Evolutionary conservation across 2,797 vertebrate species (phyloP), one percentile per base, ranked within the genome.

Genomic region (Ciconia nigra): DNA sequence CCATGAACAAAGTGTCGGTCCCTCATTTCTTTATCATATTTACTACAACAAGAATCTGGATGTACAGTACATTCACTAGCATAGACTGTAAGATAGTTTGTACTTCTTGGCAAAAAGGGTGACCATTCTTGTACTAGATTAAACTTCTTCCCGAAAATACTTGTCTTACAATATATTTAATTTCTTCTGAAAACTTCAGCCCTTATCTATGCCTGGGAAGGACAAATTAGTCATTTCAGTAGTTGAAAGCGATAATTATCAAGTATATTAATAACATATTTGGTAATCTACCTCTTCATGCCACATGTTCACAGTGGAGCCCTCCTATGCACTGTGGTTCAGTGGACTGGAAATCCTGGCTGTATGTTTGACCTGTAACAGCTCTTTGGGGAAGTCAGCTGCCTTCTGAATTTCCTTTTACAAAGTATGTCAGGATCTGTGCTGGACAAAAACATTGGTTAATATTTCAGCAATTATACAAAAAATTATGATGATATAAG

Each of bases 251-350:
- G 89, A 82, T 93, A 93, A 93, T 92, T 87, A 66, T 22, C 63
- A 95, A 93, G 77, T 88, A 83, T 71, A 88, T 90, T 94, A 94
- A 88, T 94, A 95, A 84, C 25, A 90, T 78, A 89, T 79, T 94
- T 89, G 35, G 66, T 73, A 66, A 80, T 66, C 18, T 80, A 67
- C 57, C 61, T 70, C 46, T 86, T 54, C 15, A 9, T 82, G 85
- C 31, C 89, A 42, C 12, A 21, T 18, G 49, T 87, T 95, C 89
- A 72, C 62, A 93, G 87, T 70, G 83, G 49, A 96, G 70, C 80
- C 71, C 77, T 95, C 77, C 91, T 94, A 2, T 31, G 10, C 8
- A 15, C 22, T 11, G 16, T 42, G 29, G n/a, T 37, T 67, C 74
- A 58, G 37, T 3, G 19, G 19, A 21, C 22, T 71, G 41, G 78